Evolutionary conservation across 2,888 invertebrate species (phyloP).

Genomic region (Drosophila falleni): DNA sequence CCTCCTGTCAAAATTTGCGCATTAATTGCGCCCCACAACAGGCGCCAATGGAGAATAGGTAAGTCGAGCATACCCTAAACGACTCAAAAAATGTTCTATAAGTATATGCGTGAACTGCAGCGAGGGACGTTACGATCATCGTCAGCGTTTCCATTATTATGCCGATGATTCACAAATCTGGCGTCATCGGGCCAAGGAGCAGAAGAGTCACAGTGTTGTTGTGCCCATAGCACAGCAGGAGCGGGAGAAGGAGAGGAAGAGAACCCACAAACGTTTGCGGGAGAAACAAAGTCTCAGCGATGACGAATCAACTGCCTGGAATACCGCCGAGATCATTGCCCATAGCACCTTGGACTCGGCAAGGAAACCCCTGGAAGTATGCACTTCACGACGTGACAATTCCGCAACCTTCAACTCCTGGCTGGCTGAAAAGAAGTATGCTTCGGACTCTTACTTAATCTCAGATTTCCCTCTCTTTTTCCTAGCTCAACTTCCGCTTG

Average conservation of each 20-base stretch:
- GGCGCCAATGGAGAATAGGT: not conserved
- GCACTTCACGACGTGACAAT: not conserved
- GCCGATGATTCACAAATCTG: slow-evolving; percentile 4
- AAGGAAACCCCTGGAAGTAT: not conserved
- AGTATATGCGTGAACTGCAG: slow-evolving; percentile 12
- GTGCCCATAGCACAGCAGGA: not conserved
- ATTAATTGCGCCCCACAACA: slow-evolving; percentile 36
- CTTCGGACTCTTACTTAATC: too few species aligned
- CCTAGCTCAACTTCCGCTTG: too few species aligned
- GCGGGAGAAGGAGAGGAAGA: not conserved
- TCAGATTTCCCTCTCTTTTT: too few species aligned
- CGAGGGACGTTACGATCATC: slow-evolving; percentile 38
- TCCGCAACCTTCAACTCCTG: slow-evolving; percentile 24
- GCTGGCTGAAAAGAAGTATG: slow-evolving; percentile 52
- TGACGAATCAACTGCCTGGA: slow-evolving; percentile 14
- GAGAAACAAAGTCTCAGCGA: slow-evolving; percentile 4
- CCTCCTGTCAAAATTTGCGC: slow-evolving; percentile 38
- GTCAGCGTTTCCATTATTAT: slow-evolving; percentile 31
- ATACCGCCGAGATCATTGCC: slow-evolving; percentile 23
- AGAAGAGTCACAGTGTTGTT: not conserved
- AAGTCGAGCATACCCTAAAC: not conserved
- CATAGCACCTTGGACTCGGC: slow-evolving; percentile 22
- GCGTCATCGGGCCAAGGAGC: not conserved
- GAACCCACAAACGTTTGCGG: too few species aligned
- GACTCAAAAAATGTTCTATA: too few species aligned